Base-by-base conservation (phyloP, 1,140 invertebrate species). In the Druon quercuslanigerum region DNA sequence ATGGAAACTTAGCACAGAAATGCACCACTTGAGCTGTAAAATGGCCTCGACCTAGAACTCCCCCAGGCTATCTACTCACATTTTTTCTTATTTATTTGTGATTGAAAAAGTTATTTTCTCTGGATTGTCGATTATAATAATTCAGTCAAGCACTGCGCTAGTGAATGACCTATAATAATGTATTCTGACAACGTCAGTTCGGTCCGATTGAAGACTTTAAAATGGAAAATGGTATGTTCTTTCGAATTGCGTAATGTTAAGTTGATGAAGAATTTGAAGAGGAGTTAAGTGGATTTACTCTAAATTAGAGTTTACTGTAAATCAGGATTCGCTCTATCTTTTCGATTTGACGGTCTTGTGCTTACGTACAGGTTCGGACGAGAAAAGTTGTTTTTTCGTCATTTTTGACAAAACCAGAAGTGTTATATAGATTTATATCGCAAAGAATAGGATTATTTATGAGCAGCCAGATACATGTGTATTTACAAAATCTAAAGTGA, bases 191-290 rank as follows among this genome's bases (percentile, higher is more conserved):
- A 57, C 57, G 46, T 33, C 14, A 76, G 50, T 16, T 72, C 57
- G 54, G 57, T 50, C 77, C 73, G 71, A 74, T 73, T 33, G 76
- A 85, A 81, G 85, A 86, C 83, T 86, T 83, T 84, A 86, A 85
- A 86, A 86, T 82, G 80, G 85, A 85, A 84, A 84, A 81, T 78
- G 79, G 76, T 83, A 82, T 78, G 85, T 85, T 83, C 80, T 82
- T 85, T 85, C 71, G 79, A 46, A 52, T 51, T 50, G 73, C 60
- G 12, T 40, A 50, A 50, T 33, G 50, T 66, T 51, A 51, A 79
- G 50, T 73, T 19, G 60, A 16, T 70, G 2, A 72, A 13, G 7
- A 57, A 79, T 50, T 73, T 19, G 60, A 6, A 71, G 11, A 72
- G 12, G 7, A 57, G 56, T 72, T 16, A 52, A 12, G 71, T n/a